phyloP scores from a whole-genome alignment of 1,140 invertebrate species.

The Asbolus verrucosus region DNA sequence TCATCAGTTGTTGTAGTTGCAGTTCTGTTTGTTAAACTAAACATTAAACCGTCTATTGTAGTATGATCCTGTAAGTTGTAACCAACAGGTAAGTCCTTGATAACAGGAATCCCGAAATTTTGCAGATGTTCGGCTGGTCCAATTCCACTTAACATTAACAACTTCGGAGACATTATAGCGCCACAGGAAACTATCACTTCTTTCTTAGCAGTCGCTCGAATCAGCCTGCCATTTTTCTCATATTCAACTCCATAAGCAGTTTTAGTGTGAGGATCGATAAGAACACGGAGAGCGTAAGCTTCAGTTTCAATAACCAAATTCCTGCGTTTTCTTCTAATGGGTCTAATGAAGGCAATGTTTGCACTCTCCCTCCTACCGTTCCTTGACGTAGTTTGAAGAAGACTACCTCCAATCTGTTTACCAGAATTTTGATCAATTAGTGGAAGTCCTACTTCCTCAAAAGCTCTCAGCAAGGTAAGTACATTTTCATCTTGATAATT shows the following conservation, averaged over 20 bases:
- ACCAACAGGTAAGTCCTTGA: constrained; percentile 76
- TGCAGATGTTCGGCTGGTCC: constrained; percentile 73
- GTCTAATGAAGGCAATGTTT: constrained; percentile 79
- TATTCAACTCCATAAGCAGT: constrained; percentile 78
- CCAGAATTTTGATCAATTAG: constrained; percentile 70
- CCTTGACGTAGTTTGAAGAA: constrained; percentile 70
- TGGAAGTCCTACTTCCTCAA: constrained; percentile 70
- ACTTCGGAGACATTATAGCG: constrained; percentile 77
- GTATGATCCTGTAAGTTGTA: constrained; percentile 85
- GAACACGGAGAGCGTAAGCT: constrained; percentile 76
- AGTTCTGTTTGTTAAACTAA: constrained; percentile 68
- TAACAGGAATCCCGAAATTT: constrained; percentile 70
- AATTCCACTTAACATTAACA: constrained; percentile 81
- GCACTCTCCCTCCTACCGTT: constrained; percentile 77
- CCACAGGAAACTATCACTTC: constrained; percentile 83
- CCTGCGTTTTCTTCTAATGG: constrained; percentile 73
- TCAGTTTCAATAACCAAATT: constrained; percentile 81
- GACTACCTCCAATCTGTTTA: constrained; percentile 70
- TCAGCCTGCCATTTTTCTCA: constrained; percentile 65
- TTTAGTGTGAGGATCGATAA: constrained; percentile 79
- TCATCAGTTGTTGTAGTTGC: constrained; percentile 67
- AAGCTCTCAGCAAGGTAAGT: constrained; percentile 69
- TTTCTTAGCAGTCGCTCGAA: constrained; percentile 69
- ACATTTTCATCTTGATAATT: constrained; percentile 72
- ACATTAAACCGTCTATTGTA: constrained; percentile 71